Evolutionary conservation across 2,113 vertebrate species (phyloP).

Genomic region (Castor canadensis): DNA sequence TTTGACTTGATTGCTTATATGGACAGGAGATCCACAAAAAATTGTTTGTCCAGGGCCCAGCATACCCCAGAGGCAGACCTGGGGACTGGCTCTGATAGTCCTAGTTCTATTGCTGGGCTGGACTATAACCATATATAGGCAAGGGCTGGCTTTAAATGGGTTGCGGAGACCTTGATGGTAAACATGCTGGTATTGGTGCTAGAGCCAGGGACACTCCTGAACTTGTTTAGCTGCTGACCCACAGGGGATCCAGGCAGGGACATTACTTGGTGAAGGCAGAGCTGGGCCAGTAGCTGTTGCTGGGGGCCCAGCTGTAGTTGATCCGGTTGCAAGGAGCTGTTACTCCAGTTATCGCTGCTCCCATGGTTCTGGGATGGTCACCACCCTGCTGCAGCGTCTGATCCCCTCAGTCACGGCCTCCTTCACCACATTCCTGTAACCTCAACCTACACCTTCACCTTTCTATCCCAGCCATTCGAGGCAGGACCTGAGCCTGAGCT

Average conservation of each 20-base stretch:
- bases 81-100: conserved; percentile 81
- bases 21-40: not conserved
- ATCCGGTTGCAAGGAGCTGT: conserved; percentile 79
- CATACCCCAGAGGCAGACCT: not conserved
- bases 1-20: not conserved
- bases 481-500: fast-evolving
- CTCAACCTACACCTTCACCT: not conserved
- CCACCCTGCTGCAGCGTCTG: not conserved
- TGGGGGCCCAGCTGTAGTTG: conserved; percentile 83
- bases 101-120: conserved; percentile 81
- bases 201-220: too few species aligned
- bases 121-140: not conserved
- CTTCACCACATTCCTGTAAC: not conserved
- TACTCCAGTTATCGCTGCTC: conserved; percentile 79
- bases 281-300: conserved; percentile 78
- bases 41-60: not conserved
- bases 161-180: conserved; percentile 69
- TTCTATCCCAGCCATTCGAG: not conserved
- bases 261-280: not conserved
- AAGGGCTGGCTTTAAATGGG: not conserved
- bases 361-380: conserved; percentile 86
- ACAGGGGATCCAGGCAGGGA: not conserved
- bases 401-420: conserved; percentile 60
- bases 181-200: conserved; percentile 82
- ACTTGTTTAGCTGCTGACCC: too few species aligned